Evolutionary conservation across 2,888 invertebrate genomes (phyloP), one percentile per base, ranked within the genome.

Genomic region (Chromoteleia sp.): DNA sequence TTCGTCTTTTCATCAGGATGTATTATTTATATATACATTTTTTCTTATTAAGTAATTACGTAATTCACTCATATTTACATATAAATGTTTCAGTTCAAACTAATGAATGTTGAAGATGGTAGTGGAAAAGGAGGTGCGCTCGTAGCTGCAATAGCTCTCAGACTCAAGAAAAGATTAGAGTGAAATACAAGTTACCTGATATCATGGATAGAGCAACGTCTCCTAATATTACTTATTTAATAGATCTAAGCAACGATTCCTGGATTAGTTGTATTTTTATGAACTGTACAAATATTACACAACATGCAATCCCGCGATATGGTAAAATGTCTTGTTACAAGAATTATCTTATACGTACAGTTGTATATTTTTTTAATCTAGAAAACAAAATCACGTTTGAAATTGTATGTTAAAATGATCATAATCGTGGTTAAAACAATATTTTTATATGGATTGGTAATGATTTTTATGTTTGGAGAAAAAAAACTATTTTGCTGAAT

Each of bases 91-190:
- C 92, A 96, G 96, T 95, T 95, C 87, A 93, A 94, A 15, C 89
- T 96, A 59, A 92, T 95, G 84, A 92, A 94, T 67, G 95, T 96
- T 0, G 95, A 96, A 88, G 97, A 97, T 91, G 97, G 97, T 52
- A 96, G 96, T 89, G 97, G 96, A 21, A 96, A 96, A 88, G 97
- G 97, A 6, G 96, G 96, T 0, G 96, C 95, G 1, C 92, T 96
- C 41, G 95, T 95, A 0, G 95, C 96, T 25, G 96, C 96, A 79
- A 95, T 96, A 84, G 96, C 96, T 0, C 92, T 93, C 19, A 93
- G 94, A 83, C 89, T 94, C 70, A 92, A 93, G 75, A 88, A 92
- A 48, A 90, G 93, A 86, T 81, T 90, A 50, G 80, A 86, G 76
- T 89, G 85, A 86, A 78, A 83, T 43, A 30, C n/a, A 30, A 19